Conservation (phyloP, 2,888 invertebrate genomes). For the Pachliopta kotzebuea region DNA sequence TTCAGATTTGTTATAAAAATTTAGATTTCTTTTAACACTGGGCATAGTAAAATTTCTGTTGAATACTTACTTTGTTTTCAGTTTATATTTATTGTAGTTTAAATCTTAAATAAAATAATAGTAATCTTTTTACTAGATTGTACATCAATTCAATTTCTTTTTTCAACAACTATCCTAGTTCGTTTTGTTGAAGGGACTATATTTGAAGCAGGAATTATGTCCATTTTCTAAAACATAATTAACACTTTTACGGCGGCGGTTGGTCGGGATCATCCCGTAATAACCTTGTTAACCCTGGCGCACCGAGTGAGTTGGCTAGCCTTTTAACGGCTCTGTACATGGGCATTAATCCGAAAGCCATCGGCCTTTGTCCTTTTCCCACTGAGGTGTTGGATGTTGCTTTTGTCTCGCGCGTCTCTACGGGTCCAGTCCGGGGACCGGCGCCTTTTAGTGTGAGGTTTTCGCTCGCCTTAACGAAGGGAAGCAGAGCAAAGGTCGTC, state of each 20-base stretch:
- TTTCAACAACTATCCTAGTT: not conserved
- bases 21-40: too few relatives aligned
- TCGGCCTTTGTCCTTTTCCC: constrained; percentile 71
- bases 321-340: constrained; percentile 79
- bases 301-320: constrained; percentile 72
- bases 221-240: constrained; percentile 73
- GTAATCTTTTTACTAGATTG: too few relatives aligned
- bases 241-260: constrained; percentile 78
- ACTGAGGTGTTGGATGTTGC: constrained; percentile 46
- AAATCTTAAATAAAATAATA: too few relatives aligned
- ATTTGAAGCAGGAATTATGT: constrained; percentile 57
- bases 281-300: constrained; percentile 80
- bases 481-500: constrained; percentile 81
- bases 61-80: too few relatives aligned
- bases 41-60: too few relatives aligned
- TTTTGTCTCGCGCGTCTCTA: constrained; percentile 65
- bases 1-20: too few relatives aligned
- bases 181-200: constrained; percentile 31
- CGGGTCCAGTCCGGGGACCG: constrained; percentile 70
- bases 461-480: constrained; percentile 81
- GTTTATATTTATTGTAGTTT: too few relatives aligned
- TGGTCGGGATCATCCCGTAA: constrained; percentile 77
- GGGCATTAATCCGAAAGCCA: constrained; percentile 79
- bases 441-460: constrained; percentile 80
- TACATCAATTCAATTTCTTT: not conserved